Base-by-base conservation (phyloP, 2,888 invertebrate species). In the Drosophila monieri region DNA sequence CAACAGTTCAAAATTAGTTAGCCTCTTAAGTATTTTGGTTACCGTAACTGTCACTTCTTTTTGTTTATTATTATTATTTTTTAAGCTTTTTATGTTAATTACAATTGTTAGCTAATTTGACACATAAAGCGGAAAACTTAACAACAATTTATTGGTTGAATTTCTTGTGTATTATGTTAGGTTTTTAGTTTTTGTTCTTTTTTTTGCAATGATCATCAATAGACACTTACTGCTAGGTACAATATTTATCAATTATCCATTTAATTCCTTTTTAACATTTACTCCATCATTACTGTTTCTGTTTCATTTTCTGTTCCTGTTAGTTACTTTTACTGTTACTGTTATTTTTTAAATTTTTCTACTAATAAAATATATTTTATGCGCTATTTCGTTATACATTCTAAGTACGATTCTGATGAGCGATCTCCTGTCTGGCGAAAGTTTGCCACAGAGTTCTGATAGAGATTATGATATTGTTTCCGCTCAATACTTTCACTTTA, bases 101-200 rank as follows among this genome's bases (percentile, higher is more conserved):
- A 85, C 79, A 83, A 79, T 83, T 71, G 73, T 85, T 85, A 84
- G 88, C 88, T 85, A 85, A 84, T 88, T 85, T 85, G 85, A 85
- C 85, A 85, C 84, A 83, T 78, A 89, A 88, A 85, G 85, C 85
- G 86, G 88, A 88, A 88, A 85, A 88, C 88, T 89, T 89, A 88
- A 88, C 89, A 88, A 88, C 80, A 73, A 65, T 79, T 77, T 67
- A 61, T 73, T 61, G 73, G 71, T 73, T 60, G 71, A 74, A 75
- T 83, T 73, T 57, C 47, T 61, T 41, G 55, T 59, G 57, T 18
- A 5, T 39, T 39, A 15, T 59, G 70, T 71, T 73, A 58, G 69
- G 74, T 74, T 79, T 71, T 55, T 46, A 56, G 37, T 52, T 59
- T 55, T 14, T 9, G 5, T 1, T 15, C 15, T 39, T 37, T 37